Percentiles rank a stretch among this genome's conserved stretches.
Evolutionary conservation across 2,797 vertebrate species (phyloP).

Genomic region (Gymnopithys bicolor): DNA sequence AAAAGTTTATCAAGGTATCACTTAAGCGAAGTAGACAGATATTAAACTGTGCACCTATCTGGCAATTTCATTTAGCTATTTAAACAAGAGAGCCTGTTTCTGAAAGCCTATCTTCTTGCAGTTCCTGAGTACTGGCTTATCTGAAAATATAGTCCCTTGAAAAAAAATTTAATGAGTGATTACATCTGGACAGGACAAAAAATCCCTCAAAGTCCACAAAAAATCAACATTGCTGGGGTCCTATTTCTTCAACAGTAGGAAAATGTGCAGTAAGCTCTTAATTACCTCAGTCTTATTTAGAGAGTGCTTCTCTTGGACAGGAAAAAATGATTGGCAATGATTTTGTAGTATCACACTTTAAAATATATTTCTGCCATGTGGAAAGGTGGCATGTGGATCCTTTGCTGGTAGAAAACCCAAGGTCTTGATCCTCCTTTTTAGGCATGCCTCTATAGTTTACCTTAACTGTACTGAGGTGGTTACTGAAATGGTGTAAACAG

Average conservation of each 20-base stretch:
- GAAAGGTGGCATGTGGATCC: background rate
- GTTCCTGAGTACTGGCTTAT: background rate
- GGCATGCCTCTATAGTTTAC: background rate
- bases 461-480: background rate
- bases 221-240: background rate
- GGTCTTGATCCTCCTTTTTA: background rate
- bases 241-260: background rate
- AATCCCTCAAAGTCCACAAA: accelerated
- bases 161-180: background rate
- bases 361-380: background rate
- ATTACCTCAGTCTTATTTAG: background rate
- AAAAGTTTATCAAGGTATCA: background rate
- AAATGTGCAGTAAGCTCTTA: background rate
- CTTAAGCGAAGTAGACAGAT: background rate
- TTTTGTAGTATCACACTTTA: background rate
- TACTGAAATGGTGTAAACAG: background rate
- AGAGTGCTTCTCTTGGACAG: background rate
- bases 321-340: accelerated
- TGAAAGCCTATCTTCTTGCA: accelerated
- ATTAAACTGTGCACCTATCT: background rate
- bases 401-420: background rate
- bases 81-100: background rate
- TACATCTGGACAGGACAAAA: background rate
- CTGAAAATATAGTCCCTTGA: background rate
- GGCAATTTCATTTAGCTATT: background rate